Conservation (phyloP, 2,113 vertebrate species). For the Lagopus leucura region DNA sequence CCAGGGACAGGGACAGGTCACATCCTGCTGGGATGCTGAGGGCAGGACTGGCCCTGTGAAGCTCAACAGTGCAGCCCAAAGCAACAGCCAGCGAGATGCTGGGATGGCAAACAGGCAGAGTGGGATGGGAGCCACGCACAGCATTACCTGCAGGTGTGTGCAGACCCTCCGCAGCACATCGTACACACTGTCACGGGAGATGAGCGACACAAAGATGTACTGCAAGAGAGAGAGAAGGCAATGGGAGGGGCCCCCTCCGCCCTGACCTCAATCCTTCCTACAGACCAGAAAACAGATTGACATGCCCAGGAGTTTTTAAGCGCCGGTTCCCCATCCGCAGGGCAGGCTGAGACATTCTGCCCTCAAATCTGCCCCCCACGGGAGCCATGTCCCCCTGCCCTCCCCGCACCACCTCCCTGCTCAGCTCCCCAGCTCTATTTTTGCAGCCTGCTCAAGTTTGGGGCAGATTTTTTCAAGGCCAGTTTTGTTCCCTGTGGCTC, state of each 20-base stretch:
- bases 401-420: not conserved
- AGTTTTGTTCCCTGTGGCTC: not conserved
- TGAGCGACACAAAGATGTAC: constrained; percentile 94
- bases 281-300: not conserved
- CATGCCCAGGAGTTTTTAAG: not conserved
- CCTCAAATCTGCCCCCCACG: not conserved
- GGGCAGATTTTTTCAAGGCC: constrained; percentile 43
- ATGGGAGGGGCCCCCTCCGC: not conserved
- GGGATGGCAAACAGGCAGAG: not conserved
- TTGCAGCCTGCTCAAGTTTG: constrained; percentile 28
- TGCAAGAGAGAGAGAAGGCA: constrained; percentile 52
- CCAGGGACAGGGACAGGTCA: not conserved
- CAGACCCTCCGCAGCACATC: constrained; percentile 91
- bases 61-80: not conserved
- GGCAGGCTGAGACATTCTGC: not conserved
- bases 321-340: not conserved
- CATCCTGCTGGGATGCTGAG: not conserved
- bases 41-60: no score
- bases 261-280: fast-evolving
- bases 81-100: not conserved
- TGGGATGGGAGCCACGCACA: not conserved
- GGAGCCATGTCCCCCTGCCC: not conserved
- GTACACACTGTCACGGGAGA: constrained; percentile 94
- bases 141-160: constrained; percentile 90
- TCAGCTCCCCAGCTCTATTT: constrained; percentile 40